A percentile compares a stretch with the other conserved stretches of the same genome.
These are phyloP conservation scores for Catalaphyllia jardinei DNA, from an alignment of 64 coral and sea anemone species.

Conservation along the genomic window DNA sequence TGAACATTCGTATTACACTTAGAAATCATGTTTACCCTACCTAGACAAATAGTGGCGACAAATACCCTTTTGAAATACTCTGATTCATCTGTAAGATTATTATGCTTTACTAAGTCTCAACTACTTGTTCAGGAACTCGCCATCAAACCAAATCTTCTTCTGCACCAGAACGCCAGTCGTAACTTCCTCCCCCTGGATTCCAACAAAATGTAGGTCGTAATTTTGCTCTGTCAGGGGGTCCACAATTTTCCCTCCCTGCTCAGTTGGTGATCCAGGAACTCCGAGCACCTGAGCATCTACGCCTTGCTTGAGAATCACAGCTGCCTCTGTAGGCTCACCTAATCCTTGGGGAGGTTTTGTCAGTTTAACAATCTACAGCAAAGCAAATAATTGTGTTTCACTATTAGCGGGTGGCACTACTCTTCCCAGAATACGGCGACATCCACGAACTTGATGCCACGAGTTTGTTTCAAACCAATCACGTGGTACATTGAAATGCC, in stretches of 20 bases:
- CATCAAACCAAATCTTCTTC: constrained; percentile 50
- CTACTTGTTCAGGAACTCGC: constrained; percentile 24
- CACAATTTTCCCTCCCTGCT: neutral
- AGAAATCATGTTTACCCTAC: too few relatives aligned
- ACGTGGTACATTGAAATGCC: too few relatives aligned
- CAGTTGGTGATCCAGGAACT: neutral
- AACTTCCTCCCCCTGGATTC: constrained; percentile 7
- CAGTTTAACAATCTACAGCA: constrained; percentile 13
- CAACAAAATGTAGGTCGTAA: constrained; percentile 5
- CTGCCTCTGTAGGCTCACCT: neutral
- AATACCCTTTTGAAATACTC: neutral
- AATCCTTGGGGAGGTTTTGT: neutral
- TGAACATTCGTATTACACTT: too few relatives aligned
- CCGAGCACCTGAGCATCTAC: constrained; percentile 14
- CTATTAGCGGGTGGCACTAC: neutral
- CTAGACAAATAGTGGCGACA: neutral
- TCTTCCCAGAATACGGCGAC: too few relatives aligned
- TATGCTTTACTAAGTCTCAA: neutral
- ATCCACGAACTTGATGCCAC: too few relatives aligned
- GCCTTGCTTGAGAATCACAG: constrained; percentile 2
- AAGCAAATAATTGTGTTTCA: neutral
- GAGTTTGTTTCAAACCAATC: too few relatives aligned
- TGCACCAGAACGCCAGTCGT: neutral
- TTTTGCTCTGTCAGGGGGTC: neutral
- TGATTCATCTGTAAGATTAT: neutral